Evolutionary conservation across 2,888 invertebrate species (phyloP), one percentile per base, ranked within the genome.

Genomic region (Coenonympha arcania): DNA sequence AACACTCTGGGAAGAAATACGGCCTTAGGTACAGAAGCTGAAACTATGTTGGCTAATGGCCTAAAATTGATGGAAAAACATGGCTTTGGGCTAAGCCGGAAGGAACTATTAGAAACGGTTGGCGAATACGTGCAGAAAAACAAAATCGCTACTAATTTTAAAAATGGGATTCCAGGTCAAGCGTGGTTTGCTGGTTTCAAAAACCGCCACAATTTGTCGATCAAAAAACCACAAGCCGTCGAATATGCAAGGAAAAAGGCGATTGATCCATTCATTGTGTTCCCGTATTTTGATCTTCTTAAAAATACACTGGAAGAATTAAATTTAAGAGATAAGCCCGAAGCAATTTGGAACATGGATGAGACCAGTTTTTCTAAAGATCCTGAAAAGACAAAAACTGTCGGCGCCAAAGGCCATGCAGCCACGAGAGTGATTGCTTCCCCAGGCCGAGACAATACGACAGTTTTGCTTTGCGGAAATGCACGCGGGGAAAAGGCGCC

Each of bases 181-280:
- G 58, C 60, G 16, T 64, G 58, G 61, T 62, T 60, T 33, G 48
- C 56, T 6, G 20, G 36, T 28, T 61, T 62, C 51, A 43, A 52
- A 9, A 39, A 59, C 20, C 34, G 61, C 13, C 56, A 62, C 37
- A 41, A 40, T 1, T 36, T 61, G 0, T 63, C 64, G 0, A 54
- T 61, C 1, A 61, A 64, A 54, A 61, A 62, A 50, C 51, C 64
- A 4, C 64, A 64, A 39, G 45, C 61, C 6, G 53, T 61, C 2
- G 50, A 54, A 34, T 50, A 47, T 20, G 34, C 39, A 5, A 39
- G 50, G 20, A 50, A 45, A 28, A 45, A 28, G 36, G 41, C 41
- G 28, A 50, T 37, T 6, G 50, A 54, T 28, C 48, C 54, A 13
- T 54, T 48, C 18, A 44, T 54, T n/a, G 16, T 31, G 31, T 31